Base-by-base conservation (phyloP, 1,140 invertebrate genomes). In the Eumeta japonica region DNA sequence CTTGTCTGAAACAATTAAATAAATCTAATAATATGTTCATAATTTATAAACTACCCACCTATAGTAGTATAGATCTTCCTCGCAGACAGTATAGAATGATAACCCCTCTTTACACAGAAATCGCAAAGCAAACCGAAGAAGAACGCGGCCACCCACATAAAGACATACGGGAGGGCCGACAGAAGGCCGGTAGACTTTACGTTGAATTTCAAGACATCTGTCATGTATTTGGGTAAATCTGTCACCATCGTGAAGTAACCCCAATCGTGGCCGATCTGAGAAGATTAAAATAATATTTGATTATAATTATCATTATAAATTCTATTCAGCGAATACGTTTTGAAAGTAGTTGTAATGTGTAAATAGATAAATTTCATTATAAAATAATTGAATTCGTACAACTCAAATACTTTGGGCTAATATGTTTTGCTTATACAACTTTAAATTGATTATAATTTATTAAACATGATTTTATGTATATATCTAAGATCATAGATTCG, bases 201-300 rank as follows among this genome's bases (percentile, higher is more conserved):
- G 46, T 89, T 83, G 64, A 91, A 93, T 55, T 89, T 83, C 5
- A 96, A 72, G 2, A 94, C 87, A 59, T 88, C 85, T 43, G 85
- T 85, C 85, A 97, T 90, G 70, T 94, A 97, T 79, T 90, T 91
- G 2, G 94, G 94, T 11, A 97, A 72, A 62, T 93, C 89, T 3
- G 90, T 94, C 0, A 96, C 83, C 81, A 95, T 88, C 2, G 91
- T 95, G 58, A 95, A 96, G 64, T 94, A 92, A 17, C 90, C 91
- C 92, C 92, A 97, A 68, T 95, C 92, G 70, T 94, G 90, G 12
- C 90, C 89, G 82, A 74, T 58, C 70, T 74, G 48, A 16, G 36
- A 38, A 51, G 32, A 19, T 15, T 19, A 39, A 34, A 37, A 28
- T 24, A 5, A 24, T 24, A 7, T 24, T n/a, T n/a, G n/a, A n/a